Base-by-base conservation (phyloP, 1,140 invertebrate species). In the Drosophila saltans region DNA sequence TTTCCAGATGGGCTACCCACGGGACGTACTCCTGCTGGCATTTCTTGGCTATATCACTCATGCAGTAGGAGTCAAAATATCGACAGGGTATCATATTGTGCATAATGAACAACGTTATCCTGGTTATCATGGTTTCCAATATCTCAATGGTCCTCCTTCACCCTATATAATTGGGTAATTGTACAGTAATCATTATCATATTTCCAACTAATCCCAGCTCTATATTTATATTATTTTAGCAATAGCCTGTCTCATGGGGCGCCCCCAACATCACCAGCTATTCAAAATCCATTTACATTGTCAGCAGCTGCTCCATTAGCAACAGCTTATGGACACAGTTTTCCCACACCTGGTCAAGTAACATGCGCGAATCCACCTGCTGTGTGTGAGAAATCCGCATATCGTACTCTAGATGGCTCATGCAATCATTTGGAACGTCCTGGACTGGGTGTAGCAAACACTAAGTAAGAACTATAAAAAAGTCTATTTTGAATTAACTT, bases 361-460 rank as follows among this genome's bases (percentile, higher is more conserved):
- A 48, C 89, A 0, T 94, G 93, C 80, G 93, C 93, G 30, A 90
- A 72, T 58, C 71, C 93, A 10, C 93, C 93, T 9, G 62, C 91
- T 4, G 48, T 69, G 10, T 95, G 94, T 74, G 84, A 89, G 8
- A 92, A 93, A 59, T 92, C 93, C 0, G 93, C 94, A 62, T 98
- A 97, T 84, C 93, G 97, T 24, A 94, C 95, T 1, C 94, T 95
- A 59, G 97, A 98, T 91, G 97, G 97, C 0, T 95, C 96, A 0
- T 98, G 97, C 86, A 98, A 98, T 90, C 98, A 98, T 91, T 82
- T 96, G 4, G 82, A 93, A 33, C 94, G 95, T 78, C 95, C 96
- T 0, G 93, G 93, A 0, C 95, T 95, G 93, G 97, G 97, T 3
- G 94, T 94, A 66, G 95, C 97, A 0, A 95, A 95, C 41, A 70